These are phyloP conservation scores for Ochotona curzoniae DNA, from an alignment of 2,113 vertebrate species.

Conservation along the genomic window DNA sequence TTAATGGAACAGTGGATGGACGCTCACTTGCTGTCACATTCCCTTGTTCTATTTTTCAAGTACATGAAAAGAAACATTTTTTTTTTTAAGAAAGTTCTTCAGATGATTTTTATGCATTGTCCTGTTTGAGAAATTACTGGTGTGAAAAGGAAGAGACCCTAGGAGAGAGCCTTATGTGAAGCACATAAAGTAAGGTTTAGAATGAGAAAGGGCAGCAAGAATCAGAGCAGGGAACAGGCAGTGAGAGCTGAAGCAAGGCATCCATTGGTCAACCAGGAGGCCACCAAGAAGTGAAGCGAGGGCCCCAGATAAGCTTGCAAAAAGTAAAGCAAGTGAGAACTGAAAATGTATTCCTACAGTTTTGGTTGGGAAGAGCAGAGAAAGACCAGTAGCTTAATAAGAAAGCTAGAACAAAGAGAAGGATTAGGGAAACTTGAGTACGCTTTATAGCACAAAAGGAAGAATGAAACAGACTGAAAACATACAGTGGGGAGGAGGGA, in stretches of 20 bases:
- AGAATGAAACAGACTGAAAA: conserved; percentile 17
- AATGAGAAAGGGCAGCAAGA: neutral
- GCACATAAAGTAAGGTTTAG: neutral
- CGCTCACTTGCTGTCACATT: too few species aligned
- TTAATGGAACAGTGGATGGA: too few species aligned
- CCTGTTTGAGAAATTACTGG: neutral
- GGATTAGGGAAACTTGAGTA: neutral
- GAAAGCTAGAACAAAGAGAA: conserved; percentile 30
- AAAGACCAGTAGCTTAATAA: neutral
- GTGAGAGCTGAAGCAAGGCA: neutral
- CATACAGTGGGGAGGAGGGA: neutral
- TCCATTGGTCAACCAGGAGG: conserved; percentile 1
- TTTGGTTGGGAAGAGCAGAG: neutral
- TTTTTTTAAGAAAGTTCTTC: neutral
- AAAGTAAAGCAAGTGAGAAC: neutral
- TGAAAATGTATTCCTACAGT: conserved; percentile 3
- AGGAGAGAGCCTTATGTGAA: neutral
- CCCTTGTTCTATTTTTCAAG: too few species aligned
- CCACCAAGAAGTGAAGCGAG: neutral
- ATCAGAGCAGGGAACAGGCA: neutral
- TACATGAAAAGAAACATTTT: too few species aligned
- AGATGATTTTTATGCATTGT: neutral
- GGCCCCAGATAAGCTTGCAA: neutral
- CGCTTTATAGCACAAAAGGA: conserved; percentile 3
- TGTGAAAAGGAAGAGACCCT: neutral